Evolutionary conservation across 2,888 invertebrate genomes (phyloP).

Genomic region (Lasioglossum malachurum): DNA sequence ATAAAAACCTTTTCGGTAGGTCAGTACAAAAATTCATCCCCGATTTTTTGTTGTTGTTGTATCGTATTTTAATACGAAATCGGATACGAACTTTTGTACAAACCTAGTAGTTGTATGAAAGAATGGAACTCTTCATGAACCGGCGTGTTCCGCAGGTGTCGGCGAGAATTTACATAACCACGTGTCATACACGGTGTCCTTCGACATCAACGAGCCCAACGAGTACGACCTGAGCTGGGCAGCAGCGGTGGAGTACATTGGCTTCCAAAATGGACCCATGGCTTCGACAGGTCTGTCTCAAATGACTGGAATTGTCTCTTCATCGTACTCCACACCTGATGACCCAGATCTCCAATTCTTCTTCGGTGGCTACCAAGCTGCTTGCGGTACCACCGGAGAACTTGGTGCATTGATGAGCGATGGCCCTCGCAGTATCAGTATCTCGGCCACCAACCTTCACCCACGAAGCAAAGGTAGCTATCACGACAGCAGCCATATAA

Average conservation of each 20-base stretch:
- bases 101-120: not conserved
- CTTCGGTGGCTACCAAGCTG: slow-evolving; percentile 88
- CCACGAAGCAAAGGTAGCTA: slow-evolving; percentile 88
- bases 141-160: slow-evolving; percentile 85
- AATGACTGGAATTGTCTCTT: slow-evolving; percentile 89
- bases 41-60: no score
- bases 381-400: slow-evolving; percentile 86
- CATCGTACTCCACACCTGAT: slow-evolving; percentile 86
- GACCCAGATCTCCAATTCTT: slow-evolving; percentile 89
- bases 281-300: slow-evolving; percentile 88
- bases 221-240: slow-evolving; percentile 88
- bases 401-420: slow-evolving; percentile 81
- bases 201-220: slow-evolving; percentile 86
- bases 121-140: not conserved
- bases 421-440: slow-evolving; percentile 81
- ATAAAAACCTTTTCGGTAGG: no score
- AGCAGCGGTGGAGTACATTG: slow-evolving; percentile 87
- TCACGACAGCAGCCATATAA: not conserved
- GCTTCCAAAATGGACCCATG: slow-evolving; percentile 88
- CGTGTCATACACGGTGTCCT: slow-evolving; percentile 88
- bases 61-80: not conserved
- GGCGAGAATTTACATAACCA: slow-evolving; percentile 90
- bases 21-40: no score
- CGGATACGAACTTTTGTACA: not conserved
- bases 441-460: slow-evolving; percentile 88